These are phyloP conservation scores for Xiphophorus hellerii DNA, from an alignment of 2,113 vertebrate genomes.

Conservation along the genomic window DNA sequence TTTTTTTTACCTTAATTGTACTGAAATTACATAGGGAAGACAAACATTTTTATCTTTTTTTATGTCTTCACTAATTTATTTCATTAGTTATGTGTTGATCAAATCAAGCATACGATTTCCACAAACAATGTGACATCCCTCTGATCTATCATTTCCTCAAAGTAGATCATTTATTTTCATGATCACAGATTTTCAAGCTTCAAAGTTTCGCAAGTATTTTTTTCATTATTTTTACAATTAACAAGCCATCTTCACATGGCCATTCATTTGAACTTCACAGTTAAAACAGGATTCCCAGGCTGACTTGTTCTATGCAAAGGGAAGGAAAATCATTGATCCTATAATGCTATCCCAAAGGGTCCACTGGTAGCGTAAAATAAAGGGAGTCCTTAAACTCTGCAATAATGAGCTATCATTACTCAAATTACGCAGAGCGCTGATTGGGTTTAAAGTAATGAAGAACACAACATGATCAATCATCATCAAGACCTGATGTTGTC, in stretches of 20 bases:
- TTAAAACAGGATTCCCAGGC: conserved; percentile 51
- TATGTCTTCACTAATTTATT: conserved; percentile 47
- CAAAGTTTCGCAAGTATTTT: conserved; percentile 15
- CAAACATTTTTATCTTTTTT: conserved; percentile 55
- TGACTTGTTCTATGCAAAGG: conserved; percentile 44
- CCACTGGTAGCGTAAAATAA: conserved; percentile 84
- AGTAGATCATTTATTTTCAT: conserved; percentile 47
- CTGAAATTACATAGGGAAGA: conserved; percentile 58
- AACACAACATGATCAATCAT: conserved; percentile 99
- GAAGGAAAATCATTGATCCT: conserved; percentile 74
- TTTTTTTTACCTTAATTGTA: conserved; percentile 63
- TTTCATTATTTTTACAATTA: conserved; percentile 22
- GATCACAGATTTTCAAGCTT: conserved; percentile 24
- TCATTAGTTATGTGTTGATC: conserved; percentile 64
- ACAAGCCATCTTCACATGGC: conserved; percentile 5
- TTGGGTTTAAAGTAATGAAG: conserved; percentile 99
- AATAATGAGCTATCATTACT: conserved; percentile 99
- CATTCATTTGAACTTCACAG: conserved; percentile 67
- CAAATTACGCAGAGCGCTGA: conserved; percentile 98
- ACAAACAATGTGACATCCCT: conserved; percentile 36
- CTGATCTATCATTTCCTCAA: conserved; percentile 28
- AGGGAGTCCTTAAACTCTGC: conserved; percentile 93
- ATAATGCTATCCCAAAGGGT: conserved; percentile 82
- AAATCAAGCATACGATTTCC: conserved; percentile 49
- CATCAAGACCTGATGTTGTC: conserved; percentile 90